phyloP scores from a whole-genome alignment of 2,888 invertebrate genomes.

The Erannis defoliaria region DNA sequence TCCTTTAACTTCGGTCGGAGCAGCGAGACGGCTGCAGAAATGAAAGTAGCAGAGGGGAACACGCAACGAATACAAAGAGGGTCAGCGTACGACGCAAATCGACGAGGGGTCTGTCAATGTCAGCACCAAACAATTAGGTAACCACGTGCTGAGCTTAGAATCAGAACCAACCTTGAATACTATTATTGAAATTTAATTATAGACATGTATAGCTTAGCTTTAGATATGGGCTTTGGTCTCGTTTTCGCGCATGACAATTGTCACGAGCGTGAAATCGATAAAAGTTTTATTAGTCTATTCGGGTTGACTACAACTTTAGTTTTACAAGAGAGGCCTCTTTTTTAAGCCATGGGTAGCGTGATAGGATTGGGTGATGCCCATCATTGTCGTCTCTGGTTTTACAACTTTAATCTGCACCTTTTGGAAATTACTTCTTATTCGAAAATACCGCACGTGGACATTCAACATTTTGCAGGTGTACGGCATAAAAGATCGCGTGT shows the following conservation, averaged over 20 bases:
- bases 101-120: slow-evolving; percentile 16
- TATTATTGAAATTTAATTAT: not conserved
- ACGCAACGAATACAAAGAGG: slow-evolving; percentile 14
- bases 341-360: too few relatives aligned
- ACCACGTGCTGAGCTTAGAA: not conserved
- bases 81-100: slow-evolving; percentile 11
- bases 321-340: too few relatives aligned
- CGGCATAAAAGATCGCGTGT: too few relatives aligned
- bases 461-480: too few relatives aligned
- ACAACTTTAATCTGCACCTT: too few relatives aligned
- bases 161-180: not conserved
- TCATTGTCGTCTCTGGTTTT: too few relatives aligned
- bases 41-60: slow-evolving; percentile 16
- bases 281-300: too few relatives aligned
- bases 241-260: not conserved
- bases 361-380: too few relatives aligned
- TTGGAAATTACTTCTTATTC: too few relatives aligned
- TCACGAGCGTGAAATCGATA: not conserved
- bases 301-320: too few relatives aligned
- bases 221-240: not conserved
- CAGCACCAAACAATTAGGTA: slow-evolving; percentile 7
- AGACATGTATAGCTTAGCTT: not conserved
- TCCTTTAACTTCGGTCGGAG: not conserved
- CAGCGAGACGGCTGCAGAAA: slow-evolving; percentile 5
- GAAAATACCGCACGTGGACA: too few relatives aligned